These are phyloP conservation scores for Drosophila atripex DNA, from an alignment of 2,888 invertebrate species.

Conservation along the genomic window DNA sequence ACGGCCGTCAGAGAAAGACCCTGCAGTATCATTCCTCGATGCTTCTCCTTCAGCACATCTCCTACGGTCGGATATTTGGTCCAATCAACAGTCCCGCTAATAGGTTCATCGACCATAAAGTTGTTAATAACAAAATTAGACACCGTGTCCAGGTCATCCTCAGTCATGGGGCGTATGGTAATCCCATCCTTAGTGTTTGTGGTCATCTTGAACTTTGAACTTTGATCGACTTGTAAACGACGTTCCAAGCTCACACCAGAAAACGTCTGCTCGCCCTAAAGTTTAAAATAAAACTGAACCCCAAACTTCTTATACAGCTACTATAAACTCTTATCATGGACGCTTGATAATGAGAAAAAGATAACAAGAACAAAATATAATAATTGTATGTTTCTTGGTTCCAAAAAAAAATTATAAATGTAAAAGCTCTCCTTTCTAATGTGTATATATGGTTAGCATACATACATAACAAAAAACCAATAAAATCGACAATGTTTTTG, in stretches of 20 bases:
- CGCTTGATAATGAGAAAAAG: neutral
- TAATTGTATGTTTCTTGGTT: too few relatives aligned
- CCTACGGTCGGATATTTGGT: neutral
- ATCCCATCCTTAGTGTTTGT: neutral
- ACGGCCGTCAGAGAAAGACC: neutral
- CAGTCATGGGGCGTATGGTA: constrained; percentile 1
- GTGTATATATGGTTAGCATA: too few relatives aligned
- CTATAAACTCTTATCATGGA: neutral
- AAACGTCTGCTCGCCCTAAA: neutral
- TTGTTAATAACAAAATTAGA: neutral
- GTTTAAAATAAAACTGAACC: neutral
- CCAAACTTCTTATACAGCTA: neutral
- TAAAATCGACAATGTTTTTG: too few relatives aligned
- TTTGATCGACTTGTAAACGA: neutral
- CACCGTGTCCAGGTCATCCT: constrained; percentile 1
- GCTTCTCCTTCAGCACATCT: neutral
- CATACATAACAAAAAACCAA: too few relatives aligned
- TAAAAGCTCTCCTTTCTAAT: too few relatives aligned
- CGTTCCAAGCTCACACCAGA: neutral
- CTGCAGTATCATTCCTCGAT: neutral
- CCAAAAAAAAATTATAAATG: too few relatives aligned
- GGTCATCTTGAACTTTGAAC: neutral
- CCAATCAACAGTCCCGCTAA: neutral
- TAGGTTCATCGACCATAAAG: neutral
- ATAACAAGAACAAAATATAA: neutral